Evolutionary conservation across 1,140 invertebrate species (phyloP).

Genomic region (Temnothorax curvispinosus): DNA sequence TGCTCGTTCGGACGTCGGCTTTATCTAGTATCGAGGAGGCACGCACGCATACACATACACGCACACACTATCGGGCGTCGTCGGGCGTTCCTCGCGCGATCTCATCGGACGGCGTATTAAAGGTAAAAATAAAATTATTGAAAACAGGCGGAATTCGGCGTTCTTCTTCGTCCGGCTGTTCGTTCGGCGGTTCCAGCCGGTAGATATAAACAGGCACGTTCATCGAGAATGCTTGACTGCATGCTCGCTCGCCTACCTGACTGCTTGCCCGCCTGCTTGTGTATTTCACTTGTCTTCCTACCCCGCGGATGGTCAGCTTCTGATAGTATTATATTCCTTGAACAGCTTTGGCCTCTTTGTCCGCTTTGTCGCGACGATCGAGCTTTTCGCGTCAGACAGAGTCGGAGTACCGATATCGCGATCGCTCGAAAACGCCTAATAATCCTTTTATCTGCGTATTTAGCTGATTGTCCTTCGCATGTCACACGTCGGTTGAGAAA

Average conservation of each 20-base stretch:
- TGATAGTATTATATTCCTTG: conserved; percentile 72
- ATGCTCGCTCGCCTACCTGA: background rate
- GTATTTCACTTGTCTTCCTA: conserved; percentile 59
- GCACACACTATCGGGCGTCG: conserved; percentile 30
- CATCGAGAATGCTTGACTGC: conserved; percentile 60
- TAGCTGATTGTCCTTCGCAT: background rate
- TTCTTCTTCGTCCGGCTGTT: conserved; percentile 66
- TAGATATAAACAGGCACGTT: conserved; percentile 72
- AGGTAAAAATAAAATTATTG: conserved; percentile 82
- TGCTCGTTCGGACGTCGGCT: conserved; percentile 45
- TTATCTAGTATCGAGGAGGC: conserved; percentile 77
- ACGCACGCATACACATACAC: background rate
- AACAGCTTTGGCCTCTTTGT: conserved; percentile 11
- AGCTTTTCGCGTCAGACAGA: background rate
- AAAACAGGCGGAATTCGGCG: conserved; percentile 77
- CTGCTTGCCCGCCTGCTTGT: background rate
- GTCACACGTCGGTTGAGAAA: background rate
- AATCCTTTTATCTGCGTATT: background rate
- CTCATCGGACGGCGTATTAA: conserved; percentile 77
- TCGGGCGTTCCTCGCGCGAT: conserved; percentile 67
- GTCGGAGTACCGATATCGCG: background rate
- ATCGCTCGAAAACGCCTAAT: background rate
- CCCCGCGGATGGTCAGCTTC: conserved; percentile 69
- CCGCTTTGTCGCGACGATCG: background rate
- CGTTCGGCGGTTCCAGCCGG: conserved; percentile 64